Percentiles rank a stretch among this genome's conserved stretches.
These are phyloP conservation scores for Girardinus metallicus DNA, from an alignment of 2,797 vertebrate species.

Conservation along the genomic window DNA sequence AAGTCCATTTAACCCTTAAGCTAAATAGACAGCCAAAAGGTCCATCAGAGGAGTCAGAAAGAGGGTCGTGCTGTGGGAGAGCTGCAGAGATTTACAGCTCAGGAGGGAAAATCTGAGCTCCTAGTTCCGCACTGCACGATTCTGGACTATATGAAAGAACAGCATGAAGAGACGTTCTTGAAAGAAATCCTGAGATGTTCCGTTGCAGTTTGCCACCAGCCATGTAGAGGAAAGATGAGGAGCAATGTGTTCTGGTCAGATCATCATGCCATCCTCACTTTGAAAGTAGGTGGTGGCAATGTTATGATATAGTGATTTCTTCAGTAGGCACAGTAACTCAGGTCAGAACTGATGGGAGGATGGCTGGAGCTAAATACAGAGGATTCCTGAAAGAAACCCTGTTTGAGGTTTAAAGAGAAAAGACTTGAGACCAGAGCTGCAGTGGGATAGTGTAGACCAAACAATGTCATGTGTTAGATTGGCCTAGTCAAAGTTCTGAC, in stretches of 20 bases:
- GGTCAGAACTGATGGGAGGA: not conserved
- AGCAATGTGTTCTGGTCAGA: not conserved
- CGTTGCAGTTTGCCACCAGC: not conserved
- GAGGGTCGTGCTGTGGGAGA: not conserved
- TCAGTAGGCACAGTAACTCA: not conserved
- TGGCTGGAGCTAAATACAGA: not conserved
- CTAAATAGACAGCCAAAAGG: not conserved
- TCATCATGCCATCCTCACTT: not conserved
- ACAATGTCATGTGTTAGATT: not conserved
- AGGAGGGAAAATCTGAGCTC: not conserved
- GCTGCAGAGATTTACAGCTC: not conserved
- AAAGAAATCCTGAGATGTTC: not conserved
- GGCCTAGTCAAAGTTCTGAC: not conserved
- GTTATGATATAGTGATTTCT: not conserved
- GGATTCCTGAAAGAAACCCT: not conserved
- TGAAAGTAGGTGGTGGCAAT: not conserved
- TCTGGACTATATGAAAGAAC: not conserved
- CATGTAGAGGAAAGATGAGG: not conserved
- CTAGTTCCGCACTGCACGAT: not conserved
- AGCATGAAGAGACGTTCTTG: not conserved
- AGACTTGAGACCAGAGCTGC: not conserved
- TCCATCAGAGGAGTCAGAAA: not conserved
- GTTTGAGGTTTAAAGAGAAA: not conserved
- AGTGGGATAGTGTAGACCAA: not conserved
- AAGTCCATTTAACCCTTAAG: not conserved